These are phyloP conservation scores for Nudaria mundana DNA, from an alignment of 2,888 invertebrate species.

Conservation along the genomic window DNA sequence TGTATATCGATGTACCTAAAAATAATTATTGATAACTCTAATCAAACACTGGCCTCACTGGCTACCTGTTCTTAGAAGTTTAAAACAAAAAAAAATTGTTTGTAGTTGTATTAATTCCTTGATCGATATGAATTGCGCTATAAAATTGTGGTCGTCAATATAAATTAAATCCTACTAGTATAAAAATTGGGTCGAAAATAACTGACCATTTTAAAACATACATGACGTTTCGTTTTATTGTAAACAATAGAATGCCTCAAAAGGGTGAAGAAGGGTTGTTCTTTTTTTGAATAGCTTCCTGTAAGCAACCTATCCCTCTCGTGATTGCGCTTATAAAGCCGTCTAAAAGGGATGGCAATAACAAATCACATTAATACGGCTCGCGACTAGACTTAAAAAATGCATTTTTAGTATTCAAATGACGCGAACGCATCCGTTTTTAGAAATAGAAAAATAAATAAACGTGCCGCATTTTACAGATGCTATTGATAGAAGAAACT, in stretches of 20 bases:
- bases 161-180: slow-evolving; percentile 40
- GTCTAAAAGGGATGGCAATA: slow-evolving; percentile 45
- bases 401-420: slow-evolving; percentile 76
- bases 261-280: slow-evolving; percentile 79
- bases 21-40: slow-evolving; percentile 30
- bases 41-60: slow-evolving; percentile 43
- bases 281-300: slow-evolving; percentile 78
- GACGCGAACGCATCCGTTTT: slow-evolving; percentile 76
- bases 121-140: slow-evolving; percentile 29
- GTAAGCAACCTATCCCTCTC: slow-evolving; percentile 57
- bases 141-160: slow-evolving; percentile 14
- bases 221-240: slow-evolving; percentile 51
- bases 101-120: slow-evolving; percentile 58
- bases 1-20: slow-evolving; percentile 36
- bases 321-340: slow-evolving; percentile 25
- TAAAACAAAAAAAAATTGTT: slow-evolving; percentile 48
- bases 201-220: slow-evolving; percentile 27
- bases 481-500: slow-evolving; percentile 66
- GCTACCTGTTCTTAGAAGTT: slow-evolving; percentile 70
- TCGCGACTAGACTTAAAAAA: slow-evolving; percentile 49
- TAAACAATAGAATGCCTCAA: slow-evolving; percentile 71
- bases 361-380: slow-evolving; percentile 34
- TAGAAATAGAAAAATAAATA: slow-evolving; percentile 72
- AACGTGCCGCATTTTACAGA: slow-evolving; percentile 41
- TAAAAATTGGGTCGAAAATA: slow-evolving; percentile 38